Evolutionary conservation across 37 sponge, comb jelly and placozoan genomes (phyloP).

Genomic region (Chondrosia reniformis): DNA sequence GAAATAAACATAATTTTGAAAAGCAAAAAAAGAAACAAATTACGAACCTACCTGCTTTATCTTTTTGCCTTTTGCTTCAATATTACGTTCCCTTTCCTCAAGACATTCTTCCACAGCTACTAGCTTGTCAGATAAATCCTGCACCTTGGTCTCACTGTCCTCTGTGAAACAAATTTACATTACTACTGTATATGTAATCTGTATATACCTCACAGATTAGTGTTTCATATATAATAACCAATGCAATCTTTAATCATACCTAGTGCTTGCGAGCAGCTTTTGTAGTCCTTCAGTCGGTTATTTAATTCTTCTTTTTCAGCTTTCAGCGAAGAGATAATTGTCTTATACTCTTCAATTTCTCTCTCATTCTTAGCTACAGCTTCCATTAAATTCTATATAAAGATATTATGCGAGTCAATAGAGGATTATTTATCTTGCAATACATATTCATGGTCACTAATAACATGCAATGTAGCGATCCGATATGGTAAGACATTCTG

Average conservation of each 20-base stretch:
- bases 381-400: background rate
- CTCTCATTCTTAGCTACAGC: background rate
- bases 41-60: background rate
- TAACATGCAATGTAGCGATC: no score
- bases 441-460: no score
- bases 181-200: no score
- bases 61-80: background rate
- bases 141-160: no score
- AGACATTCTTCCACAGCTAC: background rate
- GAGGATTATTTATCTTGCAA: no score
- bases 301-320: background rate
- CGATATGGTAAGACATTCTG: no score
- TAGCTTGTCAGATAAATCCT: background rate
- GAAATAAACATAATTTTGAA: no score
- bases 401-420: background rate
- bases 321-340: background rate
- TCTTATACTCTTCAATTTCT: slow-evolving; percentile 2
- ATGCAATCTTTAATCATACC: background rate
- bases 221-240: no score
- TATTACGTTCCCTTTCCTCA: background rate
- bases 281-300: background rate
- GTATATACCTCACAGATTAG: no score
- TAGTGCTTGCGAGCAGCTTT: background rate
- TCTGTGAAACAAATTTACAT: no score
- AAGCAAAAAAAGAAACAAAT: no score